A percentile compares a stretch with the other conserved stretches of the same genome.
Conservation (phyloP, 2,797 vertebrate genomes). For the Coregonus ussuriensis region DNA sequence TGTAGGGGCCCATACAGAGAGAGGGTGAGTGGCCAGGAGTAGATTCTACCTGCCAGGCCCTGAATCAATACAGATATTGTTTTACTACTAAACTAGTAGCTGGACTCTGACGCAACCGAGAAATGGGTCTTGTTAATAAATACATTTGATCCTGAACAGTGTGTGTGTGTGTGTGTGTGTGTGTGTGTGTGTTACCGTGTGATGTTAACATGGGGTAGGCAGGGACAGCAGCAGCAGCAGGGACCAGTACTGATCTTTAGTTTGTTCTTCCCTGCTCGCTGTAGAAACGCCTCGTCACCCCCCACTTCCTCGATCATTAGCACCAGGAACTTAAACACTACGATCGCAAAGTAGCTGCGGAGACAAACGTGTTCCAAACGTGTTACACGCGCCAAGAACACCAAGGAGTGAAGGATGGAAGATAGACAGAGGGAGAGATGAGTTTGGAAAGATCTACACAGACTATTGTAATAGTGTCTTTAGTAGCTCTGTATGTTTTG, state of each 20-base stretch:
- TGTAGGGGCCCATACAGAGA: background rate
- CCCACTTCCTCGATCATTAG: constrained; percentile 88
- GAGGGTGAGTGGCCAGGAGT: constrained; percentile 50
- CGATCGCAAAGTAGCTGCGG: constrained; percentile 83
- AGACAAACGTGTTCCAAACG: background rate
- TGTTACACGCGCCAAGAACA: background rate
- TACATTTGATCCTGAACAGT: background rate
- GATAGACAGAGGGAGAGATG: background rate
- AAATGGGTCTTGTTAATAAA: too few species aligned
- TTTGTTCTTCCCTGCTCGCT: constrained; percentile 59
- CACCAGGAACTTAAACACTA: constrained; percentile 88
- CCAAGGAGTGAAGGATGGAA: background rate
- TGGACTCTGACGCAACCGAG: background rate
- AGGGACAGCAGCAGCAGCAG: constrained; percentile 86
- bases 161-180: background rate
- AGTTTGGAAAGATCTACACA: background rate
- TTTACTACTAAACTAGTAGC: background rate
- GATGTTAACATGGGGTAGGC: constrained; percentile 77
- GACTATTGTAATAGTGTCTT: constrained; percentile 13
- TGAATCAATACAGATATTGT: background rate
- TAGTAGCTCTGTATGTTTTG: background rate
- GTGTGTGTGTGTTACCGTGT: constrained; percentile 65
- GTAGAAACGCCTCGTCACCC: constrained; percentile 80
- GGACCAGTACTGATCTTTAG: constrained; percentile 84
- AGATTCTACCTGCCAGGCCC: constrained; percentile 23